Conservation (phyloP, 1,140 invertebrate genomes). For the Ylistrum balloti region DNA sequence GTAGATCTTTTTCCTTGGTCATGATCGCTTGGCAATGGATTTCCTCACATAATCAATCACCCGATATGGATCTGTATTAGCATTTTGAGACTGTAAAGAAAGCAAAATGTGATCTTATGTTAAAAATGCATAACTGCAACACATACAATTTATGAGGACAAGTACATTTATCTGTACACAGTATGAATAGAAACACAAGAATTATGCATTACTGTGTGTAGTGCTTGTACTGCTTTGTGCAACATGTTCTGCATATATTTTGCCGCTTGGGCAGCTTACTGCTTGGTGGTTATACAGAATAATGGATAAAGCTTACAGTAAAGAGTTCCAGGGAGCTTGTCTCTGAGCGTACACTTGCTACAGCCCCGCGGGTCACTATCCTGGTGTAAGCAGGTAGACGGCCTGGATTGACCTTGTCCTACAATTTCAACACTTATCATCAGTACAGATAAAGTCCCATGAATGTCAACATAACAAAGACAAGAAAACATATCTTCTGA, state of each 20-base stretch:
- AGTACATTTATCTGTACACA: too few species aligned
- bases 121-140: too few species aligned
- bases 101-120: neutral
- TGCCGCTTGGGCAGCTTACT: too few species aligned
- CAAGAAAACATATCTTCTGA: too few species aligned
- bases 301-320: slow-evolving; percentile 70
- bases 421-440: neutral
- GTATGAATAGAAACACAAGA: too few species aligned
- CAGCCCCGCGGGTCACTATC: slow-evolving; percentile 74
- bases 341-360: slow-evolving; percentile 74
- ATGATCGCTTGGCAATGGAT: slow-evolving; percentile 63
- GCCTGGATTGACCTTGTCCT: slow-evolving; percentile 52
- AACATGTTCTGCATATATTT: too few species aligned
- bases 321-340: slow-evolving; percentile 79
- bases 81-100: slow-evolving; percentile 76
- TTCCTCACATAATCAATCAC: slow-evolving; percentile 67
- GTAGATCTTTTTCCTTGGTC: too few species aligned
- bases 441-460: neutral
- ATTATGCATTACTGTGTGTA: too few species aligned
- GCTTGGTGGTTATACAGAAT: too few species aligned
- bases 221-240: too few species aligned
- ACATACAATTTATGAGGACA: too few species aligned
- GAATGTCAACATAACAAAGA: too few species aligned
- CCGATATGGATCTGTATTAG: slow-evolving; percentile 78
- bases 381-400: slow-evolving; percentile 75